phyloP scores from a whole-genome alignment of 2,797 vertebrate genomes.

The Periparus ater region DNA sequence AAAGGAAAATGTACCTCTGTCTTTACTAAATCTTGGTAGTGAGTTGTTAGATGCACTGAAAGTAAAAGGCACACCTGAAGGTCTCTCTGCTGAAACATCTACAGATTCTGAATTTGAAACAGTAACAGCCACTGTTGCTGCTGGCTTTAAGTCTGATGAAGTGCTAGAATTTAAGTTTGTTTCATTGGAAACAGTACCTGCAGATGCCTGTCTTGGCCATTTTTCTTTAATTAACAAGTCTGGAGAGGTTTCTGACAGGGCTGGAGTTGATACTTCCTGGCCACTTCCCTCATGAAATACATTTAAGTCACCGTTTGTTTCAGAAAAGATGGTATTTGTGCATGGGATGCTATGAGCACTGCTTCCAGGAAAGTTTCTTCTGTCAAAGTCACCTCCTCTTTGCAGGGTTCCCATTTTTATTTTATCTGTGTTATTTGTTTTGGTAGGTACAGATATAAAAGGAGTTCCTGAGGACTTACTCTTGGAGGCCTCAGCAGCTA shows the following conservation, averaged over 20 bases:
- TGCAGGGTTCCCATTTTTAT: not conserved
- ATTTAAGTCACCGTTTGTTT: not conserved
- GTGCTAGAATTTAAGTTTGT: not conserved
- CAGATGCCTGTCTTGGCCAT: not conserved
- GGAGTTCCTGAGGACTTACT: not conserved
- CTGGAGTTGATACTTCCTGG: not conserved
- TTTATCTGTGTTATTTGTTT: not conserved
- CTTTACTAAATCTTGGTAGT: not conserved
- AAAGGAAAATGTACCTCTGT: not conserved
- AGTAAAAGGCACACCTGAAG: not conserved
- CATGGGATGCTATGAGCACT: not conserved
- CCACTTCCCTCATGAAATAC: not conserved
- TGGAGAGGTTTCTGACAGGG: not conserved
- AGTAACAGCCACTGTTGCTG: not conserved
- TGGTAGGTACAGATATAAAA: not conserved
- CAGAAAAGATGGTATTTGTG: not conserved
- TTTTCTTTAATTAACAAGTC: not conserved
- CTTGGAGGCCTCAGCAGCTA: not conserved
- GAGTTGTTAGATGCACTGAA: conserved; percentile 11
- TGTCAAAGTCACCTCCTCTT: not conserved
- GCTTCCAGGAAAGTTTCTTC: not conserved
- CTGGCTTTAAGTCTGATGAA: not conserved
- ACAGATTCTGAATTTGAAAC: not conserved
- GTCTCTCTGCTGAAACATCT: not conserved
- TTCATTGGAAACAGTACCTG: not conserved